Conservation (phyloP, 2,797 vertebrate genomes). For the Lutjanus campechanus region DNA sequence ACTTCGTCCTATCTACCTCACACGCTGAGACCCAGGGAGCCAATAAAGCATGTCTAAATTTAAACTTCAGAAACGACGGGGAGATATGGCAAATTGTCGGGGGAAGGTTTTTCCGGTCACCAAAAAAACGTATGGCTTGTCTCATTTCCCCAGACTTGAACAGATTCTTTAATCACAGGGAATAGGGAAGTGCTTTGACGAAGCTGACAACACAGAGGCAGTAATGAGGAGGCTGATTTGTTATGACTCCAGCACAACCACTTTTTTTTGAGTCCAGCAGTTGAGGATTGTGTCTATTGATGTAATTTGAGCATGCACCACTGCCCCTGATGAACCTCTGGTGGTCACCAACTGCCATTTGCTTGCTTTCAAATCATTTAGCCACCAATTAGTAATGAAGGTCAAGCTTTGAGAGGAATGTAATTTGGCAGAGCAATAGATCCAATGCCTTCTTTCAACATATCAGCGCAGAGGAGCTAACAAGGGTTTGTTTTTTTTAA, state of each 20-base stretch:
- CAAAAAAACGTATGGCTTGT: not conserved
- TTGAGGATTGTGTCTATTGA: constrained; percentile 41
- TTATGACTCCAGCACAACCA: constrained; percentile 44
- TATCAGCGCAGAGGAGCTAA: constrained; percentile 13
- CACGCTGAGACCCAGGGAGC: constrained; percentile 57
- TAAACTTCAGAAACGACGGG: constrained; percentile 61
- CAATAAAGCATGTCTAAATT: constrained; percentile 74
- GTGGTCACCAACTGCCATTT: constrained; percentile 47
- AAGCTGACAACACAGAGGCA: constrained; percentile 42
- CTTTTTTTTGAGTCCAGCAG: constrained; percentile 38
- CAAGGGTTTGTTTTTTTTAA: not conserved
- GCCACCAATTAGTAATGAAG: constrained; percentile 47
- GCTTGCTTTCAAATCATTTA: constrained; percentile 52
- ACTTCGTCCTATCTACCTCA: constrained; percentile 69
- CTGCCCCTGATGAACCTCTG: constrained; percentile 36
- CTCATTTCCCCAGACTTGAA: constrained; percentile 49
- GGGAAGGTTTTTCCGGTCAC: constrained; percentile 51
- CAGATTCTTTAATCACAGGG: constrained; percentile 47
- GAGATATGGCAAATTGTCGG: constrained; percentile 56
- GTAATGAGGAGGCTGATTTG: constrained; percentile 58
- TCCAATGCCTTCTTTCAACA: not conserved
- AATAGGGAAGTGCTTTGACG: constrained; percentile 33
- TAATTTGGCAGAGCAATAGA: constrained; percentile 31
- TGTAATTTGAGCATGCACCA: constrained; percentile 18
- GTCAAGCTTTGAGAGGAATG: constrained; percentile 42